Conservation (phyloP, 2,113 vertebrate species). For the Rattus norvegicus region DNA sequence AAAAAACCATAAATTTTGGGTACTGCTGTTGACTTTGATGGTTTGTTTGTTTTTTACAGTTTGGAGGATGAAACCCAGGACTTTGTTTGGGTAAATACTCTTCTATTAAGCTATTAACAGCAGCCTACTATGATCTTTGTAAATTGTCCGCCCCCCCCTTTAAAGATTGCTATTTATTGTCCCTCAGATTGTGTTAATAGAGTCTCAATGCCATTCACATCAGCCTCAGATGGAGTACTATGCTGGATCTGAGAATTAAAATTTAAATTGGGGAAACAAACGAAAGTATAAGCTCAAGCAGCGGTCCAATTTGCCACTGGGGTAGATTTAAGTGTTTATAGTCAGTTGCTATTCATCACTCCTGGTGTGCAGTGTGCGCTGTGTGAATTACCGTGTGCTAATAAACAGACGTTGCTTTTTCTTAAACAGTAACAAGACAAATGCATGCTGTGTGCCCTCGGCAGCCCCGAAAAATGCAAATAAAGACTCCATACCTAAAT, state of each 20-base stretch:
- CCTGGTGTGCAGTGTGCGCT: slow-evolving; percentile 21
- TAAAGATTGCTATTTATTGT: not conserved
- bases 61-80: not conserved
- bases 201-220: not conserved
- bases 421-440: slow-evolving; percentile 57
- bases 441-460: slow-evolving; percentile 29
- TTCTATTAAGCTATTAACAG: not conserved
- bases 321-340: slow-evolving; percentile 4
- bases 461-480: slow-evolving; percentile 39
- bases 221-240: slow-evolving; percentile 4
- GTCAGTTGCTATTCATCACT: slow-evolving; percentile 46
- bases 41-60: not conserved
- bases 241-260: slow-evolving; percentile 58
- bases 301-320: slow-evolving; percentile 41
- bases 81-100: not conserved
- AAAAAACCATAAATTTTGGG: slow-evolving; percentile 21
- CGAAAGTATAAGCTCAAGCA: slow-evolving; percentile 44
- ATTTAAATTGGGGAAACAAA: slow-evolving; percentile 53
- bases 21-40: not conserved
- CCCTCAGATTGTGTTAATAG: slow-evolving; percentile 32
- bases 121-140: not conserved
- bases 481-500: slow-evolving; percentile 51
- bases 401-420: slow-evolving; percentile 59
- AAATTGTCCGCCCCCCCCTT: not conserved
- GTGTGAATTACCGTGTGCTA: slow-evolving; percentile 33